Conservation (phyloP, 2,113 vertebrate genomes). For the Onychostoma macrolepis region DNA sequence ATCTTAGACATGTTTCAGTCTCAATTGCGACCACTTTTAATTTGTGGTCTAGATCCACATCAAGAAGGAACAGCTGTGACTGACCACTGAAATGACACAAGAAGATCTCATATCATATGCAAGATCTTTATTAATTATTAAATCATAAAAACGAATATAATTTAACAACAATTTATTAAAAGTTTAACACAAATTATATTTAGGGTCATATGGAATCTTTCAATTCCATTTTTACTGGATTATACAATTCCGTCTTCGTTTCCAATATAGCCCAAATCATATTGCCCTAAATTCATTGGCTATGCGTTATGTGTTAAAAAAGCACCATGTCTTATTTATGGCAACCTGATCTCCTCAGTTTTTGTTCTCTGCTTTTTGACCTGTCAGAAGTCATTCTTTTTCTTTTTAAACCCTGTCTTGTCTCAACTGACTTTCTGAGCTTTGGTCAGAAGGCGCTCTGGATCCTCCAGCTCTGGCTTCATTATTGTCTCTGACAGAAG, state of each 20-base stretch:
- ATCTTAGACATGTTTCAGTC: constrained; percentile 22
- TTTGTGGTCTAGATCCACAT: neutral
- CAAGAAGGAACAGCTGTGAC: neutral
- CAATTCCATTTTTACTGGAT: neutral
- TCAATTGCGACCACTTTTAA: constrained; percentile 2
- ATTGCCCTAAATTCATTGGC: neutral
- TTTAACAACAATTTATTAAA: neutral
- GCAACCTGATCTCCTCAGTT: no score
- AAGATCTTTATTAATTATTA: neutral
- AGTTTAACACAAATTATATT: no score
- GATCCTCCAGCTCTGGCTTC: no score
- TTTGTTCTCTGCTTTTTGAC: no score
- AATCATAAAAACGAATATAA: neutral
- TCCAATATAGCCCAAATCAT: no score
- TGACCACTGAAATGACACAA: neutral
- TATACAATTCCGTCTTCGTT: no score
- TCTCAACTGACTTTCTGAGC: neutral
- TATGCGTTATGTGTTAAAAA: no score
- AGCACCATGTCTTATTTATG: no score
- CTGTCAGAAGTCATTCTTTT: neutral
- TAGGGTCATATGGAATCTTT: neutral
- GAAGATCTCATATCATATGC: neutral
- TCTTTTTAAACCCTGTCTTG: neutral
- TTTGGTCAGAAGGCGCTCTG: no score
- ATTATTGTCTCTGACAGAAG: no score